Conservation (phyloP, 1,140 invertebrate genomes). For the Antheraea pernyi region DNA sequence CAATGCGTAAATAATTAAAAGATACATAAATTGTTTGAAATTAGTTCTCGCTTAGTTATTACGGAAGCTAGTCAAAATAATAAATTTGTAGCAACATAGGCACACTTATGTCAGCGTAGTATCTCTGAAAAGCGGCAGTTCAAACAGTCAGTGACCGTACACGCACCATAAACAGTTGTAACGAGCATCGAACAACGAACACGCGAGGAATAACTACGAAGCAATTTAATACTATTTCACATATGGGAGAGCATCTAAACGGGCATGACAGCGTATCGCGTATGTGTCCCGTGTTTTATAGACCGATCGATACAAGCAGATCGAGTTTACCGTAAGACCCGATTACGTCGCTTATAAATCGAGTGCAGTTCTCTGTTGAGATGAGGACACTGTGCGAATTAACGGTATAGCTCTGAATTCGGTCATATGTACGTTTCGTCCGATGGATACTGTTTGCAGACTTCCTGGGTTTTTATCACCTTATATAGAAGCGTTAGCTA, state of each 20-base stretch:
- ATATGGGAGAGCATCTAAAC: conserved; percentile 5
- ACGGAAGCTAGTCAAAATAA: neutral
- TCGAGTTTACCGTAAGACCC: conserved; percentile 65
- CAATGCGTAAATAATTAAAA: too few relatives aligned
- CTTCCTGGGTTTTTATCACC: neutral
- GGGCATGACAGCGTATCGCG: conserved; percentile 10
- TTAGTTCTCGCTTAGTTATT: neutral
- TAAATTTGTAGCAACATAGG: neutral
- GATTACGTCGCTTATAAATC: conserved; percentile 70
- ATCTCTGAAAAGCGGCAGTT: neutral
- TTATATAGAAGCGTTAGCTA: neutral
- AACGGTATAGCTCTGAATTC: conserved; percentile 64
- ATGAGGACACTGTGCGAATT: conserved; percentile 39
- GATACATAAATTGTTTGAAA: neutral
- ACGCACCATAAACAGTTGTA: neutral
- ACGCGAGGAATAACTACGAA: too few relatives aligned
- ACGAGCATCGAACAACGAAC: too few relatives aligned
- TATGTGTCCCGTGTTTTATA: conserved; percentile 27
- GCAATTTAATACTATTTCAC: conserved; percentile 5
- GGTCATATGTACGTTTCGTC: conserved; percentile 13
- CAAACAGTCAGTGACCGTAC: neutral
- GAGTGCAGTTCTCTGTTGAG: conserved; percentile 29
- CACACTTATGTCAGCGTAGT: neutral
- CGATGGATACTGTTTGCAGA: neutral
- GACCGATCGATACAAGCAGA: conserved; percentile 26